Conservation (phyloP, 2,888 invertebrate genomes). For the Enchytraeus crypticus region DNA sequence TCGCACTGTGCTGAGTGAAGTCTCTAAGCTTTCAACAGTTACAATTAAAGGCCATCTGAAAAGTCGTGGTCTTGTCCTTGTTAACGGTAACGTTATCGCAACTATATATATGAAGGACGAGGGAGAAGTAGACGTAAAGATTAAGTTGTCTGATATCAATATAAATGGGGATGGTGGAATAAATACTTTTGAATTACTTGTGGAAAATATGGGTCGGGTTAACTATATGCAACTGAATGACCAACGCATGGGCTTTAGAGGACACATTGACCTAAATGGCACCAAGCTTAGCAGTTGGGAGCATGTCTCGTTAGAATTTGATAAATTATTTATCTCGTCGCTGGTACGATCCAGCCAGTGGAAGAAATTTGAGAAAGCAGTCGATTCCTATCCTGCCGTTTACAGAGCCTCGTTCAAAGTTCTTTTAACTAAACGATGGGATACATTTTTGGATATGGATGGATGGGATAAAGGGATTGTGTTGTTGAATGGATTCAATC, state of each 20-base stretch:
- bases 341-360: not conserved
- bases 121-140: constrained; percentile 27
- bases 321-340: constrained; percentile 3
- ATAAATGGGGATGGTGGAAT: too few species aligned
- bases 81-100: constrained; percentile 18
- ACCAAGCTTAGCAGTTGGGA: constrained; percentile 8
- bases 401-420: constrained; percentile 2
- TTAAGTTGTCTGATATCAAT: too few species aligned
- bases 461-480: constrained; percentile 16
- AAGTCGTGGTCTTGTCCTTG: constrained; percentile 49
- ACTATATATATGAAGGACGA: constrained; percentile 38
- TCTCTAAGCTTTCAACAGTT: constrained; percentile 4
- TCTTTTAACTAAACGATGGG: not conserved
- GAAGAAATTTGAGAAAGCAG: not conserved
- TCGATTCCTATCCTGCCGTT: not conserved
- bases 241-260: constrained; percentile 18
- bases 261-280: not conserved
- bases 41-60: constrained; percentile 31
- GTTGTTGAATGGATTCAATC: constrained; percentile 11
- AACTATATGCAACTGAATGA: constrained; percentile 16
- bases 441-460: constrained; percentile 15
- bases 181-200: constrained; percentile 21
- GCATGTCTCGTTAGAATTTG: constrained; percentile 20
- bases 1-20: constrained; percentile 38
- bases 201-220: constrained; percentile 24